A percentile compares a stretch with the other conserved stretches of the same genome.
Evolutionary conservation across 2,888 invertebrate genomes (phyloP).

Genomic region (Eupithecia exiguata): DNA sequence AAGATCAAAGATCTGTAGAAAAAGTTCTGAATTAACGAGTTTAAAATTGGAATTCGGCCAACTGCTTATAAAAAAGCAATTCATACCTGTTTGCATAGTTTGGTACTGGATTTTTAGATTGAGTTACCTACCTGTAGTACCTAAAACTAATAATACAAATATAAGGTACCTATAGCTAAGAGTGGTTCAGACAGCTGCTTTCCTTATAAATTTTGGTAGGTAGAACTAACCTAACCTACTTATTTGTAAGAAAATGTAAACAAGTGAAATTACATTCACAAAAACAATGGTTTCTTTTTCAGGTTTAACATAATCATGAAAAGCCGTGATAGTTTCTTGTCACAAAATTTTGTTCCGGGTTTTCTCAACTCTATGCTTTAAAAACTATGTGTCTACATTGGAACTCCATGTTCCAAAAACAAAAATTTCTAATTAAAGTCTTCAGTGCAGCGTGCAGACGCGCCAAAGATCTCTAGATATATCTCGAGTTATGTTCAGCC

Average conservation of each 20-base stretch:
- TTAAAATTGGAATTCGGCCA: not conserved
- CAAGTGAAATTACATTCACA: too few relatives aligned
- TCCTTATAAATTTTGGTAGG: too few relatives aligned
- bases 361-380: too few relatives aligned
- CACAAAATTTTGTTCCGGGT: not conserved
- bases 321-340: not conserved
- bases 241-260: too few relatives aligned
- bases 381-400: too few relatives aligned
- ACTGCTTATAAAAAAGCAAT: not conserved
- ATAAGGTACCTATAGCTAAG: too few relatives aligned
- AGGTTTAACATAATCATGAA: not conserved
- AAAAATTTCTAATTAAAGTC: constrained; percentile 30
- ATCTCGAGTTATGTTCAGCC: constrained; percentile 7
- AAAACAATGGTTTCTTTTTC: not conserved
- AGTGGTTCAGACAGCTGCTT: too few relatives aligned
- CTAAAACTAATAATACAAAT: too few relatives aligned
- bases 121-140: not conserved
- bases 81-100: not conserved
- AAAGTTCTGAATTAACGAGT: not conserved
- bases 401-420: constrained; percentile 10
- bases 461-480: constrained; percentile 62
- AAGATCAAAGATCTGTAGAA: not conserved
- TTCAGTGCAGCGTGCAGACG: constrained; percentile 52
- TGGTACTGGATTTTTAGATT: not conserved
- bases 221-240: too few relatives aligned